A percentile compares a stretch with the other conserved stretches of the same genome.
Evolutionary conservation across 2,113 vertebrate species (phyloP).

Genomic region (Psammodynastes pulverulentus): DNA sequence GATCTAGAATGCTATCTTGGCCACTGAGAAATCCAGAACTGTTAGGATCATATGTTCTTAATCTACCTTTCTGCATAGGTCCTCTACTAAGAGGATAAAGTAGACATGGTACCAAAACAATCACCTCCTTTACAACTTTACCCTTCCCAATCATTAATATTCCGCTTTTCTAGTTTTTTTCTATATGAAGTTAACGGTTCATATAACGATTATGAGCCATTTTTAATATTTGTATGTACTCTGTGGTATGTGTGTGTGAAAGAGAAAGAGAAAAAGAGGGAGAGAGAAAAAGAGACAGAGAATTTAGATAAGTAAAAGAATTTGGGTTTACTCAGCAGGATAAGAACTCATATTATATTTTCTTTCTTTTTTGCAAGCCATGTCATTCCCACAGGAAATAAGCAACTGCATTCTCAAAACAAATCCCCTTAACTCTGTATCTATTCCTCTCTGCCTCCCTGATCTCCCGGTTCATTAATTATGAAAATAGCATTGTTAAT

Average conservation of each 20-base stretch:
- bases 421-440: constrained; percentile 53
- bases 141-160: not conserved
- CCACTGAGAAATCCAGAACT: not conserved
- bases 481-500: constrained; percentile 61
- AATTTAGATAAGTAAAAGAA: constrained; percentile 63
- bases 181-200: constrained; percentile 61
- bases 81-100: not conserved
- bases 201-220: constrained; percentile 56
- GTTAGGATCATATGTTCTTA: not conserved
- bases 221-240: constrained; percentile 55
- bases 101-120: not conserved
- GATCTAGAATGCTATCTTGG: not conserved
- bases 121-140: not conserved
- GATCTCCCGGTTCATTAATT: constrained; percentile 55
- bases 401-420: constrained; percentile 58
- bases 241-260: constrained; percentile 45
- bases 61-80: not conserved
- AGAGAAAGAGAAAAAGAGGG: too few species aligned
- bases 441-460: not conserved
- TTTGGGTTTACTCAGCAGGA: constrained; percentile 67
- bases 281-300: constrained; percentile 43
- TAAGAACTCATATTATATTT: constrained; percentile 63
- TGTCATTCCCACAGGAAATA: constrained; percentile 73
- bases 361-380: constrained; percentile 61
- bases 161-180: not conserved